Conservation (phyloP, 2,113 vertebrate species). For the Excalfactoria chinensis region DNA sequence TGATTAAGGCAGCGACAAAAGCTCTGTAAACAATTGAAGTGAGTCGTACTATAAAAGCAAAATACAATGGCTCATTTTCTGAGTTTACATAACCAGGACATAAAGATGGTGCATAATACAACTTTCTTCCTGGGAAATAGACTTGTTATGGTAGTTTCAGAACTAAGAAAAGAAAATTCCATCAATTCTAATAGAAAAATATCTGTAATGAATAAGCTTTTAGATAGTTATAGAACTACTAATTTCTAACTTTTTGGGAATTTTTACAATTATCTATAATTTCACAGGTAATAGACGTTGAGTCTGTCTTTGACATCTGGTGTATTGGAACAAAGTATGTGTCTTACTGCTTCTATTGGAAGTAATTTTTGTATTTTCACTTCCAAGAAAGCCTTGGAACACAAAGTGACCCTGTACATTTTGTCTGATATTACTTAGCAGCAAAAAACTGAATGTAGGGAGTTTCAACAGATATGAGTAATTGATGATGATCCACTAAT, state of each 20-base stretch:
- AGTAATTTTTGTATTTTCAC: background rate
- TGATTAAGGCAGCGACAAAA: background rate
- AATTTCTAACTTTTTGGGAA: background rate
- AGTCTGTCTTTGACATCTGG: background rate
- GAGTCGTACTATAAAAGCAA: background rate
- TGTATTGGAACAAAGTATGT: background rate
- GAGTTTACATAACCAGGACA: background rate
- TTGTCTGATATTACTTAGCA: background rate
- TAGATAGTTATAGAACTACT: background rate
- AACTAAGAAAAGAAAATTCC: rapidly evolving
- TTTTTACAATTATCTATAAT: background rate
- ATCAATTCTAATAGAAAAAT: background rate
- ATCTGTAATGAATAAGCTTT: background rate
- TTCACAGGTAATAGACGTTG: background rate
- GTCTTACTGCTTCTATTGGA: background rate
- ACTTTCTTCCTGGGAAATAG: background rate
- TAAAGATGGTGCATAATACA: background rate
- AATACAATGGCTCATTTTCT: background rate
- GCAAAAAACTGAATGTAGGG: background rate
- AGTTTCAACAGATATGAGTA: background rate
- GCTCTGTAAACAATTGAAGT: background rate
- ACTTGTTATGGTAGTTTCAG: background rate
- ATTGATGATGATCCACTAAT: background rate
- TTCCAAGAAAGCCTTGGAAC: background rate
- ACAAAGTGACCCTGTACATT: background rate